phyloP scores from a whole-genome alignment of 2,797 vertebrate species.

The Pelodytes ibericus region DNA sequence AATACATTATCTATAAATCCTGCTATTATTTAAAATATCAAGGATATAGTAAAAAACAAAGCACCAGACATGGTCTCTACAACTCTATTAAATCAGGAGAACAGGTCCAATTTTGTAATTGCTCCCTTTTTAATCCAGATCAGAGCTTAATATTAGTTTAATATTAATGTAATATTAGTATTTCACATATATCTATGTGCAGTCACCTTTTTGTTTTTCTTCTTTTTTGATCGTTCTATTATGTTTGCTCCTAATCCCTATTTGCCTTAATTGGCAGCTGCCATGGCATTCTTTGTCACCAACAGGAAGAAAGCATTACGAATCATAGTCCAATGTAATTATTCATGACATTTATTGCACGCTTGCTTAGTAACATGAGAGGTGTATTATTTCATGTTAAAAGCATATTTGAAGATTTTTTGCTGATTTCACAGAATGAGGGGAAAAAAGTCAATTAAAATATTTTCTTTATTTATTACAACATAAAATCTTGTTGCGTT shows the following conservation, averaged over 20 bases:
- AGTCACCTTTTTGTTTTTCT: background rate
- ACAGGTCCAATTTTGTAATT: too few relatives aligned
- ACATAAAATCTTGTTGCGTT: too few relatives aligned
- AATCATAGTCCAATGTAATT: background rate
- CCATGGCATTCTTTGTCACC: conserved; percentile 5
- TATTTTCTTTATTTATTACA: too few relatives aligned
- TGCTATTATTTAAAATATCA: too few relatives aligned
- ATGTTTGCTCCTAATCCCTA: conserved; percentile 15
- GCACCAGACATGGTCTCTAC: too few relatives aligned
- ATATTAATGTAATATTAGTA: too few relatives aligned
- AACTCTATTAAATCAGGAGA: too few relatives aligned
- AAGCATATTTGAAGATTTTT: background rate
- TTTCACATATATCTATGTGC: too few relatives aligned
- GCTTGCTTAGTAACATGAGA: background rate
- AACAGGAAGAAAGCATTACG: background rate
- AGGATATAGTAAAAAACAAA: too few relatives aligned
- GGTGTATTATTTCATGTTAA: background rate
- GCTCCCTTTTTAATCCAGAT: too few relatives aligned
- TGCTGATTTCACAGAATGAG: background rate
- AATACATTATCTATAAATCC: too few relatives aligned
- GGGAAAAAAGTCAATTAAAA: background rate
- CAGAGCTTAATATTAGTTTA: too few relatives aligned
- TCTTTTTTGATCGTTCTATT: background rate
- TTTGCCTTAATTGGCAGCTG: conserved; percentile 30
- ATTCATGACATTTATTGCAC: background rate